A percentile compares a stretch with the other conserved stretches of the same genome.
phyloP scores from a whole-genome alignment of 2,888 invertebrate genomes.

The Galerucella calmariensis region DNA sequence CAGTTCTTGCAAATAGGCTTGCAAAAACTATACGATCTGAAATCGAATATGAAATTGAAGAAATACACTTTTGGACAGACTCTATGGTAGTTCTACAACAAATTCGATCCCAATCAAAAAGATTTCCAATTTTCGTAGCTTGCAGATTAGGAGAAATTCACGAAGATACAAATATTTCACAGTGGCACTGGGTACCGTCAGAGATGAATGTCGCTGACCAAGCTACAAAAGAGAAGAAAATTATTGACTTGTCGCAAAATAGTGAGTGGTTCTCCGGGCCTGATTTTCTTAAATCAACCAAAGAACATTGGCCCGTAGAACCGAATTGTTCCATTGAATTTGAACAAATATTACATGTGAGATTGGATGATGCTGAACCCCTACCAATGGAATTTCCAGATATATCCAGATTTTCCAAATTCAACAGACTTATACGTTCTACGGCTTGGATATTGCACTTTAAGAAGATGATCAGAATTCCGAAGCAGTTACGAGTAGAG shows the following conservation, averaged over 20 bases:
- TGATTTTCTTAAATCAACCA: too few species aligned
- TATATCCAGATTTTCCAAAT: too few species aligned
- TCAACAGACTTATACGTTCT: too few species aligned
- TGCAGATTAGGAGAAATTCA: constrained; percentile 11
- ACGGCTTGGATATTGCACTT: too few species aligned
- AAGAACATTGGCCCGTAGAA: too few species aligned
- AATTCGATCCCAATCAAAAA: constrained; percentile 1
- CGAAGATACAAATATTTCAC: constrained; percentile 12
- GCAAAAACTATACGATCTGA: neutral
- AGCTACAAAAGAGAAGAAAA: constrained; percentile 11
- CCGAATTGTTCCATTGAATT: too few species aligned
- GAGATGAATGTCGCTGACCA: constrained; percentile 17
- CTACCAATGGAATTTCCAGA: too few species aligned
- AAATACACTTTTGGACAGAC: constrained; percentile 7
- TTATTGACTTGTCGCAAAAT: neutral
- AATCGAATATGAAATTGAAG: neutral
- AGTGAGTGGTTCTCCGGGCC: too few species aligned
- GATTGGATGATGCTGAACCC: too few species aligned
- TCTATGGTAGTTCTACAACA: constrained; percentile 11
- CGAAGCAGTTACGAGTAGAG: too few species aligned
- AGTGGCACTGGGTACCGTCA: constrained; percentile 11
- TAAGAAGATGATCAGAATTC: too few species aligned
- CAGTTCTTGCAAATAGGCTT: neutral
- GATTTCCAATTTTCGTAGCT: constrained; percentile 11
- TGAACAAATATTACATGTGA: too few species aligned